Conservation (phyloP, 2,797 vertebrate genomes). For the Eulemur mongoz region DNA sequence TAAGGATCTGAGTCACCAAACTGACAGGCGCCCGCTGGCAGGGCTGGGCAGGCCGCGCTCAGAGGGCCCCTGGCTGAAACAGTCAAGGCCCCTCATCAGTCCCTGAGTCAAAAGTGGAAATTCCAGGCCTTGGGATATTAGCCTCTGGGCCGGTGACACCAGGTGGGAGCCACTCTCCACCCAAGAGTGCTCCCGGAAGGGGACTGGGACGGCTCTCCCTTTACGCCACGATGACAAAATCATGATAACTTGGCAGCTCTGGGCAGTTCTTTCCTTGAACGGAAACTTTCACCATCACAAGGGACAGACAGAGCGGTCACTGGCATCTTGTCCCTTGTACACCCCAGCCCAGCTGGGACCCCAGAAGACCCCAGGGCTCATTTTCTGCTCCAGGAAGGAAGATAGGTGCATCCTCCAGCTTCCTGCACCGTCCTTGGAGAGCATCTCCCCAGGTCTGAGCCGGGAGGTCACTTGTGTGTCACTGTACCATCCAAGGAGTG, state of each 20-base stretch:
- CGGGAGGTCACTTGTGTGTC: neutral
- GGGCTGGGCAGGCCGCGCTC: neutral
- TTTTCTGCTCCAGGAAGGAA: neutral
- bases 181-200: neutral
- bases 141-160: neutral
- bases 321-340: neutral
- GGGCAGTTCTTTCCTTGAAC: neutral
- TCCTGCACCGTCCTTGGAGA: neutral
- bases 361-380: neutral
- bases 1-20: neutral
- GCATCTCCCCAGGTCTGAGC: neutral
- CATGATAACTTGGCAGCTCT: neutral
- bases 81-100: neutral
- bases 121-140: neutral
- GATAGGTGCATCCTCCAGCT: no score
- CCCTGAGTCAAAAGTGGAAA: neutral
- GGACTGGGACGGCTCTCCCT: neutral
- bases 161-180: neutral
- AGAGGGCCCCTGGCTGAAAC: neutral
- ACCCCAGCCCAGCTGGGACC: neutral
- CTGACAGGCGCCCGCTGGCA: accelerated
- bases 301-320: neutral
- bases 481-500: neutral
- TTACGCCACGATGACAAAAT: neutral
- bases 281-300: neutral